Evolutionary conservation across 2,797 vertebrate genomes (phyloP), one percentile per base, ranked within the genome.

Genomic region (Xerus rutilus): DNA sequence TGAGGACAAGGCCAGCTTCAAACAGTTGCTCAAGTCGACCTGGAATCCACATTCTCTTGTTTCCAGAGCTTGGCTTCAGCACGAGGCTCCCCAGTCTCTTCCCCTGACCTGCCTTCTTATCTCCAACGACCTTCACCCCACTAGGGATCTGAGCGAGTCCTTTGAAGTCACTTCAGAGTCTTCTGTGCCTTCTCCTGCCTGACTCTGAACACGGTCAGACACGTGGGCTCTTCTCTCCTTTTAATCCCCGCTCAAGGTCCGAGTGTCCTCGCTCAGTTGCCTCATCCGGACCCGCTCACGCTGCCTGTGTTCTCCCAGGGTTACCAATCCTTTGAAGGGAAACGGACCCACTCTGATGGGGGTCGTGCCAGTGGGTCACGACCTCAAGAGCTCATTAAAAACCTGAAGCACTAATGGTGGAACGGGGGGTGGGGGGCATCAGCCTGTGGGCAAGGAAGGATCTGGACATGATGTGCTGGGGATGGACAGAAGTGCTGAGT

Each of bases 111-210:
- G 18, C 10, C 49, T 73, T 87, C 93, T 91, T 52, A 94, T 92
- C 95, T 62, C 73, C 18, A 17, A 52, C 1, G 72, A 39, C 59
- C 91, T 78, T 70, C 17, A 2, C 59, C 64, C 69, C 6, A 35
- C 59, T 1, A 1, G 91, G 11, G 84, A 70, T 47, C 82, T 14
- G 20, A 49, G 15, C 0, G 47, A 76, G 49, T 84, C 93, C 82
- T 97, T 49, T 94, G 89, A 89, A 84, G 92, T 84, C 10, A 1
- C n/a, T 91, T 64, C 81, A 77, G 62, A 32, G 54, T 57, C 77
- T 69, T 73, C 67, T 35, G 65, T 18, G 47, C 30, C n/a, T 32
- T 65, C 70, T 77, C 73, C 67, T 43, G 0, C 0, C 14, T 13
- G 65, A 72, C 87, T 88, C 52, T 25, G 62, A 93, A 45, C 47